Base-by-base conservation (phyloP, 2,888 invertebrate species). In the Leistus spinibarbis region DNA sequence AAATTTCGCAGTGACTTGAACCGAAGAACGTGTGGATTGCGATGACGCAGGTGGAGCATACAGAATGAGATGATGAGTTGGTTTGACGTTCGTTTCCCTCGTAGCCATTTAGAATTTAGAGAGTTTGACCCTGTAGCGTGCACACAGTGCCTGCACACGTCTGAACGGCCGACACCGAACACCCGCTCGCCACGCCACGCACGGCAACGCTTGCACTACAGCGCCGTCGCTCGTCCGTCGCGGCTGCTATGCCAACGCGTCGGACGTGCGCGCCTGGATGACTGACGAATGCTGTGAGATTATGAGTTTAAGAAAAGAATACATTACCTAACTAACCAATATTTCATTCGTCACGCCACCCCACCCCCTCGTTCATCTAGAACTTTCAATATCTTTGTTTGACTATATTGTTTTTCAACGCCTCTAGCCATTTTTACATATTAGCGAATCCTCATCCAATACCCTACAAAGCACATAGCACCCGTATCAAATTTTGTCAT, bases 21-120 rank as follows among this genome's bases (percentile, higher is more conserved):
- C 40, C 65, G n/a, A 13, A n/a, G n/a, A n/a, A n/a, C n/a, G 64
- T 65, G 40, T 40, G 67, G n/a, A 17, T 16, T 16, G 27, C 54
- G 54, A 54, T 19, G 53, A 17, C 13, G 53, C 76, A 78, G 78
- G 80, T 79, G 80, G 79, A 83, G 84, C 84, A 83, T 85, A 84
- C 84, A 84, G 83, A 84, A 85, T 84, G 83, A 81, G 80, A 77
- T 40, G 72, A 72, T 72, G 72, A 72, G 72, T 73, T 73, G 73
- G 66, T 73, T 73, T 73, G 66, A 73, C 56, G 66, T 73, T 73
- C 40, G 40, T 40, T 67, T 60, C 65, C 73, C 73, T 73, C 60
- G 67, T 73, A 73, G 73, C 53, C 67, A 63, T 64, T 64, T 73
- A 67, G 66, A 73, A 53, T 66, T 73, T 67, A 73, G 67, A 73